Percentiles rank a stretch among this genome's conserved stretches.
Evolutionary conservation across 2,797 vertebrate genomes (phyloP).

Genomic region (Rhodeus uyekii): DNA sequence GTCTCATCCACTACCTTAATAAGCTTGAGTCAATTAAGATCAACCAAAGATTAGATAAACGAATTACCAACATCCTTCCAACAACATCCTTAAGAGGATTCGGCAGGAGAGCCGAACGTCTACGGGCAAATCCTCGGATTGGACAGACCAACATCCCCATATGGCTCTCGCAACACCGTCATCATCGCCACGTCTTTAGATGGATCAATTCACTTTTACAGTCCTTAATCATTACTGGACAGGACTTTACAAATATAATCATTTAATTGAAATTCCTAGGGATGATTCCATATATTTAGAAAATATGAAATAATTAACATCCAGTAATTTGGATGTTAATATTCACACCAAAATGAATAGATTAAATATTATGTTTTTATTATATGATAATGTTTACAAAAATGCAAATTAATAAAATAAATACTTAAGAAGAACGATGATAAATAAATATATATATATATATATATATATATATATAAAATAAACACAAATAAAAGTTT

Average conservation of each 20-base stretch:
- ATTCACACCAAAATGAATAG: no score
- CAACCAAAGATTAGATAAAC: conserved; percentile 39
- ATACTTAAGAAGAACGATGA: no score
- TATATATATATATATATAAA: no score
- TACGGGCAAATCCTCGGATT: neutral
- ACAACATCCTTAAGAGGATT: conserved; percentile 28
- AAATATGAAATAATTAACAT: no score
- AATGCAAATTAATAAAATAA: neutral
- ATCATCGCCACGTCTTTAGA: neutral
- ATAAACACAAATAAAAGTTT: no score
- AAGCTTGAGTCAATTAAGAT: conserved; percentile 38
- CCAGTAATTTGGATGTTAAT: no score
- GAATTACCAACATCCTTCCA: conserved; percentile 33
- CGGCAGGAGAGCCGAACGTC: neutral
- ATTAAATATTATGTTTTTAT: neutral
- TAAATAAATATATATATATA: neutral
- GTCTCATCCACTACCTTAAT: conserved; percentile 34
- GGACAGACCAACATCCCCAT: neutral
- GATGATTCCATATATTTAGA: no score
- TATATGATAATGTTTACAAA: neutral
- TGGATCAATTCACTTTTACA: neutral
- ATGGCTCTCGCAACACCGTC: no score
- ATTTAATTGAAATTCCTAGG: neutral
- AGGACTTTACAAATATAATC: neutral
- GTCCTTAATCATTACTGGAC: neutral